Evolutionary conservation across 1,140 invertebrate genomes (phyloP).

Genomic region (Pomacea maculata): DNA sequence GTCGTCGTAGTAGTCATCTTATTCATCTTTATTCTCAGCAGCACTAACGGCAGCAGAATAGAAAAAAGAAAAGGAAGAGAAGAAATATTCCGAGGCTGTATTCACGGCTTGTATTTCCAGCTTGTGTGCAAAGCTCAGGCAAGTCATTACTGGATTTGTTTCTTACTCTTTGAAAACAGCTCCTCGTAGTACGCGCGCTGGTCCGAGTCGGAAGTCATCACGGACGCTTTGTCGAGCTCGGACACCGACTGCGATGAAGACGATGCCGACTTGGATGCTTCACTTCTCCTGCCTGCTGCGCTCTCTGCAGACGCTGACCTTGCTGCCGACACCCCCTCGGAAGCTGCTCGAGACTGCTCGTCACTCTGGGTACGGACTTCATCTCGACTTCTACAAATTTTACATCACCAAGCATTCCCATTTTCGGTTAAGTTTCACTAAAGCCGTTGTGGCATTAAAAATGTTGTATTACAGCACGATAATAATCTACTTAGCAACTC

Average conservation of each 20-base stretch:
- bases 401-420: not conserved
- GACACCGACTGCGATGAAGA: not conserved
- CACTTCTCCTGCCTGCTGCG: constrained; percentile 31
- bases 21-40: not conserved
- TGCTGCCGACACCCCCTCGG: not conserved
- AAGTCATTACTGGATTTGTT: not conserved
- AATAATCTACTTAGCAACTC: too few relatives aligned
- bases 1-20: not conserved
- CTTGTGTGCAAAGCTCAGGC: not conserved
- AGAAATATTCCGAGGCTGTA: not conserved
- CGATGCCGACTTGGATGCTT: not conserved
- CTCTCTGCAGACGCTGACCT: not conserved
- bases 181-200: constrained; percentile 4
- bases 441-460: too few relatives aligned
- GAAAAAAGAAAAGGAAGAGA: not conserved
- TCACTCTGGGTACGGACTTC: not conserved
- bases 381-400: not conserved
- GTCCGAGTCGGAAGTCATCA: constrained; percentile 1
- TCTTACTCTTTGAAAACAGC: constrained; percentile 15
- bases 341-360: not conserved
- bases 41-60: not conserved
- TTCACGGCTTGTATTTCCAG: not conserved
- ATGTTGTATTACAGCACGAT: too few relatives aligned
- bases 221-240: constrained; percentile 12
- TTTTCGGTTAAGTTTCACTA: not conserved